Base-by-base conservation (phyloP, 2,888 invertebrate genomes). In the Acleris laterana region DNA sequence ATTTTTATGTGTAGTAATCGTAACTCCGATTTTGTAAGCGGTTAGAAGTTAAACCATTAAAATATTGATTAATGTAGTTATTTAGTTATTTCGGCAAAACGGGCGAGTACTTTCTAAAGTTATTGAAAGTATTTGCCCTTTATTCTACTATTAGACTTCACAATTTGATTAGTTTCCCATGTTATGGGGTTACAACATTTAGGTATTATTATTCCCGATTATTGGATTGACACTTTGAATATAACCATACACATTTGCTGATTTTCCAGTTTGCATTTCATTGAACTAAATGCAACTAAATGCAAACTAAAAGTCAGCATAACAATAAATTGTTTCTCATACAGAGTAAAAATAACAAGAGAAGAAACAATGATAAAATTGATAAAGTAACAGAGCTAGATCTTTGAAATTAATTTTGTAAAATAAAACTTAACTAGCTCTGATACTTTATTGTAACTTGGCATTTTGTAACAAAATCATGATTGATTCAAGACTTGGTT, bases 141-240 rank as follows among this genome's bases (percentile, higher is more conserved):
- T 70, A 74, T 70, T 72, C 76, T 77, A 74, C 68, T 70, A 75
- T 74, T 77, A 74, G 77, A 85, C 80, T 78, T 75, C 74, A 78
- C 77, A 79, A 63, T 16, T 56, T 44, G 49, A 63, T 76, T 81
- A 79, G 84, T 76, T 76, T 78, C 83, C 85, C 78, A 69, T 75
- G 80, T 85, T 86, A 87, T 76, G 79, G 77, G 82, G 85, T 88
- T 89, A 88, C 38, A 85, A 88, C 83, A 87, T 81, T 71, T 71
- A 71, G 51, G 72, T 75, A 78, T 73, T 71, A 72, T 69, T 68
- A 38, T 71, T 80, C 82, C 86, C 84, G 84, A 79, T 77, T 79
- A 75, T 86, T 83, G 91, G 65, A 92, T 92, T 92, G 92, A 91
- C 92, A 92, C 92, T 92, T 90, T 92, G 90, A 90, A 92, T 82